These are phyloP conservation scores for Syncerus caffer DNA, from an alignment of 2,797 vertebrate species.

Conservation along the genomic window DNA sequence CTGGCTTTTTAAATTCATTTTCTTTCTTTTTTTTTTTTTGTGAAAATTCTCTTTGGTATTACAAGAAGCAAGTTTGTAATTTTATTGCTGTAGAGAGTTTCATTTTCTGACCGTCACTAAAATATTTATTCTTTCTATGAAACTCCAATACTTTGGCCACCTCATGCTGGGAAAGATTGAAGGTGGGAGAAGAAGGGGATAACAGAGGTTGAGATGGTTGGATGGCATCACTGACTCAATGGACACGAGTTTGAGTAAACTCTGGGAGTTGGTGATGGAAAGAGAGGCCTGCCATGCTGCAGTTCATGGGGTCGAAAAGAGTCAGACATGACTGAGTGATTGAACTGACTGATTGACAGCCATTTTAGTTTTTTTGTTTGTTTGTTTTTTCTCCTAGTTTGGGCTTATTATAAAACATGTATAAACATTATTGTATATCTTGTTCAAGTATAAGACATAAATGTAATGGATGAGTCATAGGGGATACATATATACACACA, in stretches of 20 bases:
- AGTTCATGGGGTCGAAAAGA: background rate
- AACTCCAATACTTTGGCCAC: background rate
- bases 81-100: background rate
- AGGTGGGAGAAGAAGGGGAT: fast-evolving
- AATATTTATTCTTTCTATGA: background rate
- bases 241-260: background rate
- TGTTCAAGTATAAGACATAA: background rate
- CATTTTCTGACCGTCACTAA: background rate
- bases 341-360: background rate
- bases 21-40: background rate
- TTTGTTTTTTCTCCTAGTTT: background rate
- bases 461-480: background rate
- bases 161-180: background rate
- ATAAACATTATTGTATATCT: background rate
- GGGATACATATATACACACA: background rate
- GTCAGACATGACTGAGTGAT: background rate
- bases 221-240: background rate
- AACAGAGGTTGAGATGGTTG: background rate
- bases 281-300: background rate
- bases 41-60: background rate
- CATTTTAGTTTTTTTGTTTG: background rate
- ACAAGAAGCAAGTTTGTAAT: background rate
- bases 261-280: background rate
- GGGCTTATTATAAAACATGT: background rate
- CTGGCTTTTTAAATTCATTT: background rate